Evolutionary conservation across 2,888 invertebrate genomes (phyloP), one percentile per base, ranked within the genome.

Genomic region (Aleiodes alternator): DNA sequence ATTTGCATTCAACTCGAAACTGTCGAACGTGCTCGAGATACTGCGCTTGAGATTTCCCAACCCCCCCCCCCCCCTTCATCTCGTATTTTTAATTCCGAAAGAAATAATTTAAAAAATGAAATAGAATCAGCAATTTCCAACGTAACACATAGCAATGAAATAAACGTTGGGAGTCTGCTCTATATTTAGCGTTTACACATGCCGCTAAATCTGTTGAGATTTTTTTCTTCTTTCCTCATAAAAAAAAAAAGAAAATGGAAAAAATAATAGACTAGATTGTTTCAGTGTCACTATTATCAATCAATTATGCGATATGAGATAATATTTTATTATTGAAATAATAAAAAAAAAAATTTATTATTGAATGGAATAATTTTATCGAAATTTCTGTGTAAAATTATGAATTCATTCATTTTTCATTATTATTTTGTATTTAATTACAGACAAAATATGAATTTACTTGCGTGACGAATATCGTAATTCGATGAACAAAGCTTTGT

Each of bases 101-200:
- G 31, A 31, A 14, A 43, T 64, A 55, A 16, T 51, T 38, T 9
- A n/a, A 34, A 48, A 38, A 68, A 56, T 69, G 0, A 23, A 68
- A 56, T 69, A 11, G 59, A 12, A 73, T 43, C 55, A 71, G 74
- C 73, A 38, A 61, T 61, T 61, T 43, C 34, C 9, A 61, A 61
- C 38, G 61, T 61, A 61, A 61, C 14, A 56, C 74, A 69, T 73
- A 72, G 29, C 73, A 73, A 51, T 64, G 55, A 70, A 68, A 51
- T 69, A 72, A 76, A 73, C 72, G 43, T 50, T 71, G 70, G 59
- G 34, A 55, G 57, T 66, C 34, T 43, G 43, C 51, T 71, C 75
- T 79, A 79, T 79, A 79, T 79, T 79, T 79, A 79, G 78, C 73
- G 69, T 76, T 75, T 77, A 77, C 75, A 72, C 70, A 50, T 56